Evolutionary conservation across 2,888 invertebrate genomes (phyloP).

Genomic region (Taenaris catops): DNA sequence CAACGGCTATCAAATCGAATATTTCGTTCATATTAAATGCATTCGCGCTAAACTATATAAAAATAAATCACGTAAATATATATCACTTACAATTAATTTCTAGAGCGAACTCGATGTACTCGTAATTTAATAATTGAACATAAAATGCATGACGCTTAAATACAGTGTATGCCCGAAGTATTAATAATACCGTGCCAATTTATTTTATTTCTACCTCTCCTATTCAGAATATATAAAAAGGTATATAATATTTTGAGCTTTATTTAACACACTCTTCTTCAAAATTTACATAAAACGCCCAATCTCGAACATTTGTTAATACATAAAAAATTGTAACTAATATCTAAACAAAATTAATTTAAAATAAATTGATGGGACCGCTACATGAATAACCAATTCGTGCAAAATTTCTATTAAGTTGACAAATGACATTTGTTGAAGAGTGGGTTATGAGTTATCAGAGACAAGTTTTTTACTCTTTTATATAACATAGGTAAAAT

Average conservation of each 20-base stretch:
- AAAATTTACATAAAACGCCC: neutral
- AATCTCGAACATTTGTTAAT: neutral
- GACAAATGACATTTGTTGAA: neutral
- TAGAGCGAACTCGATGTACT: neutral
- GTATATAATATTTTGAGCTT: too few species aligned
- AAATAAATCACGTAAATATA: neutral
- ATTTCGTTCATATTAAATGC: too few species aligned
- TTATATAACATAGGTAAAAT: too few species aligned
- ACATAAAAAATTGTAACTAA: neutral
- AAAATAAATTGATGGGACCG: slow-evolving; percentile 11
- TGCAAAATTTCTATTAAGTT: slow-evolving; percentile 14
- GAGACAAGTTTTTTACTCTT: too few species aligned
- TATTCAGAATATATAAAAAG: too few species aligned
- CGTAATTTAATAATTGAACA: slow-evolving; percentile 8
- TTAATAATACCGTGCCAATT: slow-evolving; percentile 19
- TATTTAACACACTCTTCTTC: too few species aligned
- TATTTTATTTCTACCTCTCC: slow-evolving; percentile 21
- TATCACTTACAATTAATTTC: neutral
- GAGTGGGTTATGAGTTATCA: too few species aligned
- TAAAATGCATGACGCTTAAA: slow-evolving; percentile 14
- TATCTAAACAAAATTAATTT: slow-evolving; percentile 3
- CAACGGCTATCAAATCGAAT: too few species aligned
- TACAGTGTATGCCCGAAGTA: too few species aligned
- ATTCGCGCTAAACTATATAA: neutral
- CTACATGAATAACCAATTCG: slow-evolving; percentile 10